These are phyloP conservation scores for Phocoena sinus DNA, from an alignment of 2,113 vertebrate species.

Conservation along the genomic window DNA sequence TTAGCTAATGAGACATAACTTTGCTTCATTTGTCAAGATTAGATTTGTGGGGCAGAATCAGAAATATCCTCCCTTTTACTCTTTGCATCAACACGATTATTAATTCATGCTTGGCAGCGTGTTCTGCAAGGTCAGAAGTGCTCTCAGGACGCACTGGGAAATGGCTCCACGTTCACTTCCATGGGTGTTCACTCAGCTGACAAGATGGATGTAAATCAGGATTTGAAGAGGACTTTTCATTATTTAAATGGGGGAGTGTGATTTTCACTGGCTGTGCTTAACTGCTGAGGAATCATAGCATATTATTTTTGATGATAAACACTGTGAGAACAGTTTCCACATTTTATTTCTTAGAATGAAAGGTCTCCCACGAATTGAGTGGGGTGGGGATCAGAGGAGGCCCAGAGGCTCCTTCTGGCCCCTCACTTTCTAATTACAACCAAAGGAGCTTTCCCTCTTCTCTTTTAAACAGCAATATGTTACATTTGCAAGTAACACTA, in stretches of 20 bases:
- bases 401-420: background rate
- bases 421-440: background rate
- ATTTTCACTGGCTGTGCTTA: background rate
- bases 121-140: background rate
- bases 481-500: background rate
- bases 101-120: background rate
- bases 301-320: background rate
- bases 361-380: background rate
- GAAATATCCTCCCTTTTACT: background rate
- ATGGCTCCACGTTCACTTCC: background rate
- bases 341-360: conserved; percentile 13
- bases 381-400: background rate
- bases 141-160: background rate
- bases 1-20: conserved; percentile 21
- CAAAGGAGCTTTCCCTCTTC: background rate
- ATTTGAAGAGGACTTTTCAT: background rate
- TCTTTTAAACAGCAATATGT: background rate
- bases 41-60: background rate
- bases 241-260: background rate
- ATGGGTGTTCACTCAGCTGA: background rate
- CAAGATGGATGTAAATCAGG: background rate
- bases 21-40: conserved; percentile 9
- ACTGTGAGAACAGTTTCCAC: background rate
- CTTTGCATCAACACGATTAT: background rate
- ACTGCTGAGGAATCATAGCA: background rate